Evolutionary conservation across 2,113 vertebrate genomes (phyloP), one percentile per base, ranked within the genome.

Genomic region (Chaetodon auriga): DNA sequence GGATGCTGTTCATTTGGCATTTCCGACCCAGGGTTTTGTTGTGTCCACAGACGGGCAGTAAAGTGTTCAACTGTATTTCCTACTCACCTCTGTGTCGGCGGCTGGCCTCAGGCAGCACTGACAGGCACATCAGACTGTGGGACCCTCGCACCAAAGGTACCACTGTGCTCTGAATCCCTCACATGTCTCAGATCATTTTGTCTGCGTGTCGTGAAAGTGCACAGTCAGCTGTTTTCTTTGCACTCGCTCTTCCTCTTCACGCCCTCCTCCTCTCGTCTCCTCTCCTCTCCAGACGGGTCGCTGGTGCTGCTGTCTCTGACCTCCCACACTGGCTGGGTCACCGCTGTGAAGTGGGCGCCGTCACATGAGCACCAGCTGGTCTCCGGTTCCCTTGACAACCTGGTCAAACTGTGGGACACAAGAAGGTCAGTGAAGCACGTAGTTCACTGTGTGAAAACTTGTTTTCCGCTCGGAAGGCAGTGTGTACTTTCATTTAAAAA

Each of bases 401-500:
- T 99, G 54, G 98, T 99, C 51, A 99, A 99, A 87, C 96, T 99
- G 19, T 99, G 98, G 98, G 98, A 99, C 94, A 97, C 95, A 36
- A 97, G 98, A 87, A 99, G 98, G 98, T 99, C 91, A 86, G 91
- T 88, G 11, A 35, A 57, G 46, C 18, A 63, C 8, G 1, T 30
- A 38, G 53, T 70, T 45, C 21, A 64, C 12, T 9, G 19, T 54
- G 35, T 19, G 19, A 48, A 45, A 11, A 45, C 2, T 11, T 45
- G 9, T 45, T 7, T 45, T 45, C 8, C 43, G 11, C 9, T 45
- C 43, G 11, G 43, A 45, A 45, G 38, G 38, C 38, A 41, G 38
- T 41, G 8, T 30, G 30, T 30, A 30, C 30, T 30, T 30, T 3
- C 30, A 30, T 30, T 30, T 30, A 2, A 2, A 30, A 30, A 30